Evolutionary conservation across 2,888 invertebrate genomes (phyloP), one percentile per base, ranked within the genome.

Genomic region (Hymenopus coronatus): DNA sequence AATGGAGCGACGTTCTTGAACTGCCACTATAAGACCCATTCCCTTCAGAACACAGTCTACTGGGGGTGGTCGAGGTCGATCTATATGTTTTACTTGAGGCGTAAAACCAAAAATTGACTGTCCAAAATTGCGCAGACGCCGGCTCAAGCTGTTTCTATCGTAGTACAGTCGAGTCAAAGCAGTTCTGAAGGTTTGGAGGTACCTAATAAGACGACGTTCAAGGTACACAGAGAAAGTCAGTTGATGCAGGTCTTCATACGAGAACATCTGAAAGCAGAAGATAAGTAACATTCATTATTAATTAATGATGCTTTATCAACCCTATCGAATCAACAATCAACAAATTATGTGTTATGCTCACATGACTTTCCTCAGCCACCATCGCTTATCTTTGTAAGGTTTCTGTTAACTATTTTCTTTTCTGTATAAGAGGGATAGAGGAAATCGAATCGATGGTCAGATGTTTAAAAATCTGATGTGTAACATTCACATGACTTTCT

Each of bases 1-100:
- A 86, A 93, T 92, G 88, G 94, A 93, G 92, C 94, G 94, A 90
- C 94, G 94, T 89, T 94, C 93, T 87, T 95, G 93, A 92, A 95
- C 95, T 40, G 95, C 95, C 81, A 95, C 94, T 81, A 94, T 93
- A 28, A 96, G 92, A 1, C 96, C 96, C 92, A 95, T 95, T 15
- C 96, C 96, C 92, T 89, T 89, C 30, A 83, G 83, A n/a, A 89
- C 12, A 12, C 89, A 89, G 83, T 54, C 88, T 15, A 70, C 30
- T 20, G 83, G 83, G 9, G 6, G n/a, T 4, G 14, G 40, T 27
- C 12, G 28, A 46, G 46, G 81, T 54, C 28, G 46, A 20, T 30
- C 28, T 2, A 82, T 30, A 30, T 81, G 25, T 28, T 70, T 70
- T 4, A 25, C 20, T 1, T 20, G 1, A 70, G 85, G 85, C 14